Evolutionary conservation across 2,888 invertebrate genomes (phyloP), one percentile per base, ranked within the genome.

Genomic region (Lamproptera curius): DNA sequence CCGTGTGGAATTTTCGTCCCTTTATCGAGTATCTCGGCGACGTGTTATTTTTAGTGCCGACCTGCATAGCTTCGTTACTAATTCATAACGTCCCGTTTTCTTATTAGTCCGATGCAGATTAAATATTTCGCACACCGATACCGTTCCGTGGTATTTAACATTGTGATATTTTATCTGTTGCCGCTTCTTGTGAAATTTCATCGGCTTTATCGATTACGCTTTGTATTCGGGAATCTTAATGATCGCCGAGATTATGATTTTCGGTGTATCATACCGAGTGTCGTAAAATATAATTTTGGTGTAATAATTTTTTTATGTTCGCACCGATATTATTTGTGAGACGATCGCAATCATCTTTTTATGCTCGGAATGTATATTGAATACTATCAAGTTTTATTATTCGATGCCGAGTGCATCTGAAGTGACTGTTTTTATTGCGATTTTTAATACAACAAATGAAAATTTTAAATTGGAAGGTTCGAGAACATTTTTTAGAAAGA

Each of bases 1-100:
- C 39, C 42, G 45, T 16, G 36, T 51, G 51, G 42, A 48, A 50
- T 56, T 55, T 56, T 54, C 31, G 41, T 43, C 31, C 47, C 50
- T 46, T 34, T 55, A 53, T 57, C 49, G 38, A 34, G 33, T 35
- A 49, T 44, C 43, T 37, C 41, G 36, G 38, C 31, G 43, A 44
- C 43, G 49, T 49, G 49, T 49, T 49, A 43, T 43, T 49, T 49
- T 49, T 44, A 44, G 43, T 49, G 49, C 31, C 28, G 26, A 17
- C 39, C 28, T 35, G 43, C 34, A 44, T 49, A 40, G 44, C 49
- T 48, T 43, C 13, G 28, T 34, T 35, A 36, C 49, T 44, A 49
- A 49, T 49, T 49, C 49, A 49, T 44, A 44, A 49, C 31, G 40
- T 31, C 36, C 28, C 15, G 35, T 13, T 41, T 37, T 23, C 31